Base-by-base conservation (phyloP, 92 coral and sea anemone species). In the Hydrozoanthus gracilis region DNA sequence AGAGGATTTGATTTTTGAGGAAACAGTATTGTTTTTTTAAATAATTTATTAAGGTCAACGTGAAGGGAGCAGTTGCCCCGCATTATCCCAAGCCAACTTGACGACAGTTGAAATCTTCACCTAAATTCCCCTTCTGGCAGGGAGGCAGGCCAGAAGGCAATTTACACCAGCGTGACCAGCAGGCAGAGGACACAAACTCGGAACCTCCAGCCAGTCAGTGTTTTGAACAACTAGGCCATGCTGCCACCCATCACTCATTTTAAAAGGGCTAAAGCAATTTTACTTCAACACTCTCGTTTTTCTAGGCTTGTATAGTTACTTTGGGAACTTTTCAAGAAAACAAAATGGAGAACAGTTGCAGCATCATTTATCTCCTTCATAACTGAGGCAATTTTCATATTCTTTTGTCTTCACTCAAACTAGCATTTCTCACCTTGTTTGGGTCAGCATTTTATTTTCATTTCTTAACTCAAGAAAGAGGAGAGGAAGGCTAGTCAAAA, bases 221-320 rank as follows among this genome's bases (percentile, higher is more conserved):
- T 4, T 64, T 64, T 64, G 4, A 64, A 64, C 70, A 64, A 27
- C 70, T 64, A 27, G 70, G 70, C 70, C 70, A 64, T 27, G 70
- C 70, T 64, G 70, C 27, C 18, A 64, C 70, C 70, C 70, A 3
- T 67, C 73, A 17, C 8, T 67, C 18, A 67, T 27, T 67, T 67
- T 67, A 18, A 47, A 67, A 67, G 44, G 72, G 72, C 72, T 45
- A 67, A 67, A 20, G 72, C 72, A 67, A 20, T 67, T 67, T 67
- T 67, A 7, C 72, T 16, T 67, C 72, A 67, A 67, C 5, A n/a
- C 73, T 67, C 73, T 67, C 73, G 7, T 68, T 68, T 4, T 68
- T 18, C 73, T 68, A 68, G 47, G 46, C 73, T 20, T 68, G 73
- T 68, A 68, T 47, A 67, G 20, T 27, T 68, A 68, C 73, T 68